Conservation (phyloP, 2,888 invertebrate species). For the Argyresthia albistria region DNA sequence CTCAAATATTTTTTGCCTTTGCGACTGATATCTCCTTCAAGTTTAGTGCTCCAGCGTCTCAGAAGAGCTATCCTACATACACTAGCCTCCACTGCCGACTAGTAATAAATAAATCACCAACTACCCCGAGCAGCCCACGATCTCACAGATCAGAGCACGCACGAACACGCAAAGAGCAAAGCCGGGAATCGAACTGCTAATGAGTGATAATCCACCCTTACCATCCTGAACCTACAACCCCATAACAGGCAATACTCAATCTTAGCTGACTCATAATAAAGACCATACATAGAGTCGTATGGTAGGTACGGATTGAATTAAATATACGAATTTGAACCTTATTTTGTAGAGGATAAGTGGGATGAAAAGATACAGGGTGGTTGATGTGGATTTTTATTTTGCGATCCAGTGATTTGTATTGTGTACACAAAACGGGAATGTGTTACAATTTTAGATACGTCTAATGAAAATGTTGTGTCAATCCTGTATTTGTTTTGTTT, state of each 20-base stretch:
- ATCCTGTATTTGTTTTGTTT: background rate
- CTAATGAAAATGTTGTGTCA: constrained; percentile 2
- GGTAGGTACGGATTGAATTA: background rate
- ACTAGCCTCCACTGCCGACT: background rate
- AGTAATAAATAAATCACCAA: no score
- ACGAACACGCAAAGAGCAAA: constrained; percentile 24
- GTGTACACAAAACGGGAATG: constrained; percentile 10
- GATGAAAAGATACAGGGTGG: no score
- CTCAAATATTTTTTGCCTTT: no score
- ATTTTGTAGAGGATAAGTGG: background rate
- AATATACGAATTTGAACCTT: background rate
- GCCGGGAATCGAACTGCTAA: constrained; percentile 33
- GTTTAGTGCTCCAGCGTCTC: no score
- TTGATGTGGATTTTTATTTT: constrained; percentile 18
- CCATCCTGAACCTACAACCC: constrained; percentile 18
- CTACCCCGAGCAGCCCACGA: background rate
- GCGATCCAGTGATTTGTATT: constrained; percentile 13
- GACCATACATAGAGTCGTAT: background rate
- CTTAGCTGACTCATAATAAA: background rate
- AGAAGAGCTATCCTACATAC: background rate
- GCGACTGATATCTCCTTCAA: no score
- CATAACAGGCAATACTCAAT: background rate
- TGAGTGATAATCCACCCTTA: constrained; percentile 53
- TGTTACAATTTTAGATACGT: constrained; percentile 5
- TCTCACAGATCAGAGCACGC: constrained; percentile 22